Conservation (phyloP, 2,797 vertebrate genomes). For the Xerus rutilus region DNA sequence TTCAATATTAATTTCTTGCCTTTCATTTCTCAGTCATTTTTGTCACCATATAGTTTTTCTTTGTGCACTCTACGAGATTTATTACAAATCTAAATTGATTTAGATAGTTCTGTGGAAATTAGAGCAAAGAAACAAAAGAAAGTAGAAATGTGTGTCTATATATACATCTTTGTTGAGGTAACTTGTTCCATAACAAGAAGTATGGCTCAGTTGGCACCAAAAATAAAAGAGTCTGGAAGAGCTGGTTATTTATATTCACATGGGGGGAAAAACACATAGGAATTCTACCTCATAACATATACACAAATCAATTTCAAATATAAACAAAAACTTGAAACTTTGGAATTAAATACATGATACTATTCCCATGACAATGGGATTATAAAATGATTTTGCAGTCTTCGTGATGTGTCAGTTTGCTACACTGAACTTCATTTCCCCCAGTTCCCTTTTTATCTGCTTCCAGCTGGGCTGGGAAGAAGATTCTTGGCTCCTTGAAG, state of each 20-base stretch:
- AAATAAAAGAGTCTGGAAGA: not conserved
- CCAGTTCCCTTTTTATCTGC: not conserved
- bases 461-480: not conserved
- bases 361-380: not conserved
- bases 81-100: not conserved
- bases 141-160: not conserved
- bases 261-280: not conserved
- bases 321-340: not conserved
- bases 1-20: not conserved
- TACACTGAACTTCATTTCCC: not conserved
- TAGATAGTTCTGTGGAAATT: not conserved
- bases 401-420: not conserved
- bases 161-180: not conserved
- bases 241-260: not conserved
- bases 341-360: not conserved
- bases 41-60: not conserved
- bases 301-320: not conserved
- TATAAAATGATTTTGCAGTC: not conserved
- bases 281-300: not conserved
- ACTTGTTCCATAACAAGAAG: not conserved
- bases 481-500: not conserved
- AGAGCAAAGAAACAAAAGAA: not conserved
- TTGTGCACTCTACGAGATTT: not conserved
- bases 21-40: not conserved
- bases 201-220: not conserved